These are phyloP conservation scores for Acanthosepion pharaonis DNA, from an alignment of 2,888 invertebrate species.

Conservation along the genomic window DNA sequence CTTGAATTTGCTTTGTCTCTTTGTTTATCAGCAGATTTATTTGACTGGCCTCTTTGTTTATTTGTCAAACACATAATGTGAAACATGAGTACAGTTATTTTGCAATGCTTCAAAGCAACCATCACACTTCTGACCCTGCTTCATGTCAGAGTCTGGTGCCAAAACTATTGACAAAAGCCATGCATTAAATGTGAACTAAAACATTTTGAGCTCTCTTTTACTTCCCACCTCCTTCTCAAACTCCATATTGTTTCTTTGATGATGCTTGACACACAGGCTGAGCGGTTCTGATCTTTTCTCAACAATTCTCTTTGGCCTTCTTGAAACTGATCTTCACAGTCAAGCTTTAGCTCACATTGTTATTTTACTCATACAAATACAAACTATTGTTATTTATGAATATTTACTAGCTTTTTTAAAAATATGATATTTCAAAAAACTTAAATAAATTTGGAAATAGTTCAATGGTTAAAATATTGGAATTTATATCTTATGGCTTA, in stretches of 20 bases:
- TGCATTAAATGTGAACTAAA: slow-evolving; percentile 23
- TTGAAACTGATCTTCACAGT: slow-evolving; percentile 9
- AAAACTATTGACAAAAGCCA: slow-evolving; percentile 33
- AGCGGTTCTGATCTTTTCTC: slow-evolving; percentile 33
- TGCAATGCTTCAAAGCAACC: slow-evolving; percentile 16
- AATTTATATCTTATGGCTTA: background rate
- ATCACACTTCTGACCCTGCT: slow-evolving; percentile 33
- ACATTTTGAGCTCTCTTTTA: background rate
- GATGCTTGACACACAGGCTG: slow-evolving; percentile 33
- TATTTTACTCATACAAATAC: slow-evolving; percentile 14
- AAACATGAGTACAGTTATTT: slow-evolving; percentile 2
- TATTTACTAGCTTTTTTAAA: background rate
- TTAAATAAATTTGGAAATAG: background rate
- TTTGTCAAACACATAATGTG: slow-evolving; percentile 33
- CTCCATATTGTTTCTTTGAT: slow-evolving; percentile 1
- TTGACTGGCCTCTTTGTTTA: slow-evolving; percentile 11
- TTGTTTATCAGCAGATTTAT: slow-evolving; percentile 23
- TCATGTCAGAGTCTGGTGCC: slow-evolving; percentile 33
- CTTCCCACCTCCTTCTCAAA: background rate
- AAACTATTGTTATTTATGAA: slow-evolving; percentile 33
- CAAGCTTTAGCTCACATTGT: slow-evolving; percentile 33
- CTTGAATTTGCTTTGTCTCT: slow-evolving; percentile 33
- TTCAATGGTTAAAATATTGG: background rate
- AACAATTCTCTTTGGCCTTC: slow-evolving; percentile 22
- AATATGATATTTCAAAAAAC: background rate